Evolutionary conservation across 2,113 vertebrate genomes (phyloP).

Genomic region (Zosterops borbonicus): DNA sequence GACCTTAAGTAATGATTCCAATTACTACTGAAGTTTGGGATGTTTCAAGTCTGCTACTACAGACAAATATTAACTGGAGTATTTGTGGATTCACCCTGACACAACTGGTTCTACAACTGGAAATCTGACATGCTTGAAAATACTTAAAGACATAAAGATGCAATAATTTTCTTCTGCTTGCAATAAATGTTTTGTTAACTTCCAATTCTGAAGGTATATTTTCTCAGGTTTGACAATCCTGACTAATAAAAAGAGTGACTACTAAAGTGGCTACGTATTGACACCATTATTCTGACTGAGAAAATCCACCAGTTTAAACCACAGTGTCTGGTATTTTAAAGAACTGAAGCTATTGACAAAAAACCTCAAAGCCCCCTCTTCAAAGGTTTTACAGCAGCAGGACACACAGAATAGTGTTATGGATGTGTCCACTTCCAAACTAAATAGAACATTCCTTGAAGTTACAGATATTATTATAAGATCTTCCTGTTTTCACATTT

Average conservation of each 20-base stretch:
- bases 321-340: neutral
- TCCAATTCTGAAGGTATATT: neutral
- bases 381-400: neutral
- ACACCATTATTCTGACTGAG: neutral
- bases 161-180: neutral
- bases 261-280: neutral
- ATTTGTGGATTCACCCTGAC: neutral
- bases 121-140: neutral
- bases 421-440: neutral
- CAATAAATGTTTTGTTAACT: neutral
- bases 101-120: neutral
- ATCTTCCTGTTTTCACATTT: neutral
- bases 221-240: neutral
- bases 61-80: neutral
- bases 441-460: neutral
- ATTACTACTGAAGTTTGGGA: neutral
- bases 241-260: neutral
- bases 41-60: neutral
- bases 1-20: neutral
- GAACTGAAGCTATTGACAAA: neutral
- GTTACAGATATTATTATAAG: neutral
- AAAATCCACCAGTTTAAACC: neutral
- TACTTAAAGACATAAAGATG: neutral
- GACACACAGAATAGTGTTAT: neutral
- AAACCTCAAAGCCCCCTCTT: neutral